phyloP scores from a whole-genome alignment of 2,888 invertebrate genomes.

The Ophion ventricosus region DNA sequence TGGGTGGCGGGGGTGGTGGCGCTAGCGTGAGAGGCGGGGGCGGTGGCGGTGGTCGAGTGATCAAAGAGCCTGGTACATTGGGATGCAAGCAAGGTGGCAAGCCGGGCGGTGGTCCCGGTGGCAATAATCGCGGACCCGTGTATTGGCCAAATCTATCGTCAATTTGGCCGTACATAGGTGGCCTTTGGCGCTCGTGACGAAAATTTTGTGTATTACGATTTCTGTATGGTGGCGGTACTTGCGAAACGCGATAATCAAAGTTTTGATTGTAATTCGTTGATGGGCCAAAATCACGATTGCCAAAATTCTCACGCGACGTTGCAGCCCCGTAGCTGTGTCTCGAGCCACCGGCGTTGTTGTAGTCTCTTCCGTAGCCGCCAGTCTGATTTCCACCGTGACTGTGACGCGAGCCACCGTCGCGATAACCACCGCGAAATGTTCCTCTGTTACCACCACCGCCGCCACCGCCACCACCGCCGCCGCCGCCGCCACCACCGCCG shows the following conservation, averaged over 20 bases:
- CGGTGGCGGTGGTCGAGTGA: conserved; percentile 56
- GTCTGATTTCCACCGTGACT: conserved; percentile 73
- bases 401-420: conserved; percentile 77
- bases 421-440: conserved; percentile 76
- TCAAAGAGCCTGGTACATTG: conserved; percentile 46
- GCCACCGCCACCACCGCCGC: conserved; percentile 83
- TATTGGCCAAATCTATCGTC: no score
- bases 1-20: conserved; percentile 1
- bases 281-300: conserved; percentile 76
- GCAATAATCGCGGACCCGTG: no score
- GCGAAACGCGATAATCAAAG: conserved; percentile 77
- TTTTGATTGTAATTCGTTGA: conserved; percentile 76
- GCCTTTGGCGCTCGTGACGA: no score
- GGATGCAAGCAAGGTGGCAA: conserved; percentile 58
- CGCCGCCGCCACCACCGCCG: conserved; percentile 83
- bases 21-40: conserved; percentile 49
- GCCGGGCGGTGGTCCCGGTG: conserved; percentile 66
- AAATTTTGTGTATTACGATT: conserved; percentile 79
- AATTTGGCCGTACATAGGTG: no score
- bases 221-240: conserved; percentile 75
- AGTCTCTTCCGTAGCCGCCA: conserved; percentile 81
- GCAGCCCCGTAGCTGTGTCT: conserved; percentile 79
- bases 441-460: conserved; percentile 79
- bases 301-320: conserved; percentile 73
- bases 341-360: conserved; percentile 79